Conservation (phyloP, 2,888 invertebrate genomes). For the Uropetala carovei region DNA sequence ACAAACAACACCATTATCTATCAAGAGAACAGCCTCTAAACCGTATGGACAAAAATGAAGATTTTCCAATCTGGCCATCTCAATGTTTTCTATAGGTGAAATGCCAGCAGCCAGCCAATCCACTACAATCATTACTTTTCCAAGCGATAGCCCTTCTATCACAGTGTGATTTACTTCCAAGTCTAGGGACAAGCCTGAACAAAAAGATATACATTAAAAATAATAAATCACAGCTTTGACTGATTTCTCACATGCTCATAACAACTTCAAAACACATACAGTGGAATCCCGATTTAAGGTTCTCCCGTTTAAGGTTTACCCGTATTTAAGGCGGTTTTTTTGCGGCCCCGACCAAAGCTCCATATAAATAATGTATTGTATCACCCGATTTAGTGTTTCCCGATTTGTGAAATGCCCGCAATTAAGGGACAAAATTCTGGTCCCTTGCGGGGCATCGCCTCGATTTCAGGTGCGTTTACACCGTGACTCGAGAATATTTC, state of each 20-base stretch:
- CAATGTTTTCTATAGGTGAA: not conserved
- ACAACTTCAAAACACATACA: not conserved
- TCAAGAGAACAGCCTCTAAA: not conserved
- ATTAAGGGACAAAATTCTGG: no score
- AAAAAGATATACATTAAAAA: not conserved
- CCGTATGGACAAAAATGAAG: conserved; percentile 33
- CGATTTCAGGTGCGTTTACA: no score
- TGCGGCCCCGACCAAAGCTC: no score
- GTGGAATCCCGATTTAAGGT: no score
- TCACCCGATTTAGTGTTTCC: no score
- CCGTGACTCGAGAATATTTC: no score
- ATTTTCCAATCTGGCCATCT: not conserved
- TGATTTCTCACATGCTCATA: not conserved
- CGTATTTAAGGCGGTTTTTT: no score
- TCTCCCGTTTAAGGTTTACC: no score
- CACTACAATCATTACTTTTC: conserved; percentile 22
- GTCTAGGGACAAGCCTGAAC: not conserved
- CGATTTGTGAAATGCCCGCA: no score
- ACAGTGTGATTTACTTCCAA: not conserved
- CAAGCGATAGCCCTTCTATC: conserved; percentile 18
- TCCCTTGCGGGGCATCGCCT: no score
- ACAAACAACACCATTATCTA: conserved; percentile 5
- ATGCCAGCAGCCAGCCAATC: not conserved
- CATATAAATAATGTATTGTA: no score
- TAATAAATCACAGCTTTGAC: not conserved